These are phyloP conservation scores for Casuarius casuarius DNA, from an alignment of 2,113 vertebrate genomes.

Conservation along the genomic window DNA sequence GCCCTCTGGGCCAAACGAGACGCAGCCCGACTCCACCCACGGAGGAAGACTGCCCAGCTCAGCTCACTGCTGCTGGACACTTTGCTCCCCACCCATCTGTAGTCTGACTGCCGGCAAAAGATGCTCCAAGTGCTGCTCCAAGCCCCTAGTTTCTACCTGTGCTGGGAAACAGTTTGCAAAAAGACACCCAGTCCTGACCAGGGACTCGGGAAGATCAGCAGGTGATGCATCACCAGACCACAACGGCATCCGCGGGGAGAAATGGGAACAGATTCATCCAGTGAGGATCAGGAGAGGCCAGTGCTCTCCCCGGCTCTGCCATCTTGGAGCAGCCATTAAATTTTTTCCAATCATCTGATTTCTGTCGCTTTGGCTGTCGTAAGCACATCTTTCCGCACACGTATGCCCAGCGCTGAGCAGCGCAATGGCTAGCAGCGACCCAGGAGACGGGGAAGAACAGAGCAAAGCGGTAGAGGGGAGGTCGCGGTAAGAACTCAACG, in stretches of 20 bases:
- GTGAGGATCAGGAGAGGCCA: neutral
- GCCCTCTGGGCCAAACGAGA: neutral
- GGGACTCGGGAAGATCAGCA: neutral
- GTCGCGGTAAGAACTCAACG: fast-evolving
- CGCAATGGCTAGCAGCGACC: neutral
- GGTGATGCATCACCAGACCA: neutral
- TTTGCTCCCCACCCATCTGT: neutral
- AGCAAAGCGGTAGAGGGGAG: neutral
- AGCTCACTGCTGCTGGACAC: neutral
- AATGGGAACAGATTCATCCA: neutral
- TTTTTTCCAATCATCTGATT: neutral
- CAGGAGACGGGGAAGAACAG: no score
- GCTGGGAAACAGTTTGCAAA: neutral
- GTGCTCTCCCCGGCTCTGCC: neutral
- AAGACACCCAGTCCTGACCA: neutral
- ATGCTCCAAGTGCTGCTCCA: neutral
- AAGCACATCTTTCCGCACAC: neutral
- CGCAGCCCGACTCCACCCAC: neutral
- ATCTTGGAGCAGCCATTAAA: neutral
- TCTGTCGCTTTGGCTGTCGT: neutral
- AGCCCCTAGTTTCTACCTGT: neutral
- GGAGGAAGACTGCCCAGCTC: no score
- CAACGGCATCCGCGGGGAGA: neutral
- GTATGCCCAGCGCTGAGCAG: fast-evolving
- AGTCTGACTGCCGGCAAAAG: neutral